These are phyloP conservation scores for Entomyzon cyanotis DNA, from an alignment of 2,113 vertebrate genomes.

Conservation along the genomic window DNA sequence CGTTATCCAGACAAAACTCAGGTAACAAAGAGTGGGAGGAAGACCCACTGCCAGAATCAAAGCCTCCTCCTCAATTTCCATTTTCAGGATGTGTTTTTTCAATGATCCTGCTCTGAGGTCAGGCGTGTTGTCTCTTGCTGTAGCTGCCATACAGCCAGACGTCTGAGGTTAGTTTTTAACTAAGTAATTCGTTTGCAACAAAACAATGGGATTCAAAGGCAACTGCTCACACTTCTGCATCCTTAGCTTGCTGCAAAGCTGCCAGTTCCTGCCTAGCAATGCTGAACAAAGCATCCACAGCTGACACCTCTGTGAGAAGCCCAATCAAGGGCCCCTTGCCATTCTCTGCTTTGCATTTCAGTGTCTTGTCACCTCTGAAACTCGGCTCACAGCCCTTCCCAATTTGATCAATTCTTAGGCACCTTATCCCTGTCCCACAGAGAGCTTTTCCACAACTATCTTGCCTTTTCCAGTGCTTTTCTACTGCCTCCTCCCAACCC, in stretches of 20 bases:
- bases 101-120: not conserved
- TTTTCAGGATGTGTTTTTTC: not conserved
- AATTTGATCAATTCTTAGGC: not conserved
- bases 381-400: not conserved
- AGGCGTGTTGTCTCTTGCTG: not conserved
- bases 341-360: not conserved
- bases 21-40: not conserved
- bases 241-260: not conserved
- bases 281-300: not conserved
- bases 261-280: not conserved
- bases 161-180: not conserved
- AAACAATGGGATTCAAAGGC: not conserved
- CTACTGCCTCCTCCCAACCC: not conserved
- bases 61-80: not conserved
- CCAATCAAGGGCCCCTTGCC: not conserved
- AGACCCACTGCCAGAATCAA: not conserved
- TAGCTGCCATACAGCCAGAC: not conserved
- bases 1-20: rapidly evolving
- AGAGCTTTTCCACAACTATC: not conserved
- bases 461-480: not conserved
- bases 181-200: not conserved
- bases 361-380: not conserved
- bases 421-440: not conserved
- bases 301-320: not conserved
- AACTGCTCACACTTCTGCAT: not conserved